These are phyloP conservation scores for Plectrocnemia conspersa DNA, from an alignment of 1,140 invertebrate genomes.

Conservation along the genomic window DNA sequence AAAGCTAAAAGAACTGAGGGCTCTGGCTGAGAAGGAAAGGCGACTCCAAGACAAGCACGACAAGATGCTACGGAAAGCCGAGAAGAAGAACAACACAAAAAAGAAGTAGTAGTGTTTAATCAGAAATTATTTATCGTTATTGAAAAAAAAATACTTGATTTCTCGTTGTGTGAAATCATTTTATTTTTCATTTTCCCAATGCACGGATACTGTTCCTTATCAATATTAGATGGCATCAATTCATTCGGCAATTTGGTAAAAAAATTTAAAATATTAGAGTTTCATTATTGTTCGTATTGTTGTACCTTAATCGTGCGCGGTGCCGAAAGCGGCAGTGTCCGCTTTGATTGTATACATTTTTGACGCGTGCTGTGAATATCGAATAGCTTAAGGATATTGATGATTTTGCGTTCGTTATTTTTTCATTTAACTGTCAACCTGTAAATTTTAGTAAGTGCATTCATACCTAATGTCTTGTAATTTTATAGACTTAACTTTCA, in stretches of 20 bases:
- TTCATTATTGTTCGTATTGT: slow-evolving; percentile 21
- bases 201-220: slow-evolving; percentile 37
- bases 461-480: too few relatives aligned
- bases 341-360: too few relatives aligned
- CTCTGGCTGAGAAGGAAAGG: slow-evolving; percentile 73
- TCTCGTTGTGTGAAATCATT: slow-evolving; percentile 32
- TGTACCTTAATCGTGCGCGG: slow-evolving; percentile 4
- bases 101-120: slow-evolving; percentile 55
- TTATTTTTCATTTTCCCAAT: slow-evolving; percentile 35
- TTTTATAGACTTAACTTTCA: too few relatives aligned
- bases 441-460: too few relatives aligned
- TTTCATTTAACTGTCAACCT: too few relatives aligned
- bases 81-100: slow-evolving; percentile 55
- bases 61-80: slow-evolving; percentile 77
- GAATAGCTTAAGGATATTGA: background rate
- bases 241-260: slow-evolving; percentile 28
- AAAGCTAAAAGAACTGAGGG: slow-evolving; percentile 80
- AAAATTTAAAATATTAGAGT: slow-evolving; percentile 15
- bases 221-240: slow-evolving; percentile 36
- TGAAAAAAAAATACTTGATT: slow-evolving; percentile 23
- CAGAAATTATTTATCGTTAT: background rate
- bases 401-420: too few relatives aligned
- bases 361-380: slow-evolving; percentile 6
- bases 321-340: too few relatives aligned
- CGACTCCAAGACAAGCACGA: slow-evolving; percentile 68